Evolutionary conservation across 1,140 invertebrate species (phyloP), one percentile per base, ranked within the genome.

Genomic region (Ceratitis capitata): DNA sequence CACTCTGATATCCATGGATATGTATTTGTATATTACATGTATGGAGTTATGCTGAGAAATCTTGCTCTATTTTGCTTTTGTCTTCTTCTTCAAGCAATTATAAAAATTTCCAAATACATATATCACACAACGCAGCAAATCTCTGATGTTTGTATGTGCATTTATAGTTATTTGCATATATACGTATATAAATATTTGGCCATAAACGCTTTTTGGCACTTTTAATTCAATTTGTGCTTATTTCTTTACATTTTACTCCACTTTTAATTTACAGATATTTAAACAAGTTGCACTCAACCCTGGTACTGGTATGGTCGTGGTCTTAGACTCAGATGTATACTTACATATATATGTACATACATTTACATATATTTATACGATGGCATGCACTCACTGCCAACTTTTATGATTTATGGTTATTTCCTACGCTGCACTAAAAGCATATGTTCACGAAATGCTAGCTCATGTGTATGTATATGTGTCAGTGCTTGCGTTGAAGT

Each of bases 211-310:
- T 69, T 35, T 69, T 69, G 61, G 61, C 61, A 69, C 61, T 69
- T 69, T 69, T 35, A 69, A 69, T 69, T 69, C 61, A 69, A 69
- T 69, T 69, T 69, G 26, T 69, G 61, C 61, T 39, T 69, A 69
- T 32, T 35, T 69, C n/a, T n/a, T 39, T 35, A 69, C 39, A 32
- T 69, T 35, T 69, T 35, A 69, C 61, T 69, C 39, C 12, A 35
- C 29, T 69, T 35, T 35, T 69, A 69, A 69, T 69, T 35, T 35
- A 32, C 32, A 69, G 61, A 35, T 69, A 69, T 69, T 69, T 69
- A 35, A 39, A 35, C 58, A 23, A 29, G 39, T 69, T 69, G 35
- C 29, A 29, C 61, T 39, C 29, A 1, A 29, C 14, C 9, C 5
- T 32, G 51, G 7, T 39, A 69, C 39, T 69, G 32, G 3, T 16